These are phyloP conservation scores for Heliothis virescens DNA, from an alignment of 1,140 invertebrate genomes.

Conservation along the genomic window DNA sequence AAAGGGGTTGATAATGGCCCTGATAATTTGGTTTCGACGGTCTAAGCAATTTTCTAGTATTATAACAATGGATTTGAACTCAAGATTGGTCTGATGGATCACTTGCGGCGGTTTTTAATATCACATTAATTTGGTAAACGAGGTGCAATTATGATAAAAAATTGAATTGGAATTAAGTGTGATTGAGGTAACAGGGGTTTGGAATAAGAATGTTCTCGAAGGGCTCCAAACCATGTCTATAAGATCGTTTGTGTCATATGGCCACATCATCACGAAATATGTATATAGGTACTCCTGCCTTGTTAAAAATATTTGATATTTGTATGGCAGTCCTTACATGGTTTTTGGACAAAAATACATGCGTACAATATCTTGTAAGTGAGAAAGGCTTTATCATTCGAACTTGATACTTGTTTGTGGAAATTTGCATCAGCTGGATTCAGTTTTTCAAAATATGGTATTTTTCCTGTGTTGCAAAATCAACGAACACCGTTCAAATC, in stretches of 20 bases:
- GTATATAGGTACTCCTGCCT: no score
- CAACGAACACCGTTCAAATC: not conserved
- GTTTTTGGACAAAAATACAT: no score
- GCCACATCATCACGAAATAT: not conserved
- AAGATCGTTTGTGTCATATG: not conserved
- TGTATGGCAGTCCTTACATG: no score
- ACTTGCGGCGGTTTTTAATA: constrained; percentile 62
- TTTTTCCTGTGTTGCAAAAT: not conserved
- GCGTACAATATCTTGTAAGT: no score
- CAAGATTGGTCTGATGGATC: constrained; percentile 73
- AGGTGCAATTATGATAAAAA: constrained; percentile 38
- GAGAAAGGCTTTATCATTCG: no score
- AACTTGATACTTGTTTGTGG: no score
- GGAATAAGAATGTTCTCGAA: not conserved
- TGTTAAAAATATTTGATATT: no score
- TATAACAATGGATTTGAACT: constrained; percentile 73
- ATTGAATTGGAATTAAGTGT: constrained; percentile 5
- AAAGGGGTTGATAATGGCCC: constrained; percentile 78
- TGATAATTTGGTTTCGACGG: constrained; percentile 76
- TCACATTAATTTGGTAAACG: constrained; percentile 57
- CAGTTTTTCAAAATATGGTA: not conserved
- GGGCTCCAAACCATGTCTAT: not conserved
- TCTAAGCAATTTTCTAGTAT: constrained; percentile 78
- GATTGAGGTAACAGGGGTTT: constrained; percentile 4
- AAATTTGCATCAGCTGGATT: not conserved